Base-by-base conservation (phyloP, 1,140 invertebrate genomes). In the Daktulosphaira vitifoliae region DNA sequence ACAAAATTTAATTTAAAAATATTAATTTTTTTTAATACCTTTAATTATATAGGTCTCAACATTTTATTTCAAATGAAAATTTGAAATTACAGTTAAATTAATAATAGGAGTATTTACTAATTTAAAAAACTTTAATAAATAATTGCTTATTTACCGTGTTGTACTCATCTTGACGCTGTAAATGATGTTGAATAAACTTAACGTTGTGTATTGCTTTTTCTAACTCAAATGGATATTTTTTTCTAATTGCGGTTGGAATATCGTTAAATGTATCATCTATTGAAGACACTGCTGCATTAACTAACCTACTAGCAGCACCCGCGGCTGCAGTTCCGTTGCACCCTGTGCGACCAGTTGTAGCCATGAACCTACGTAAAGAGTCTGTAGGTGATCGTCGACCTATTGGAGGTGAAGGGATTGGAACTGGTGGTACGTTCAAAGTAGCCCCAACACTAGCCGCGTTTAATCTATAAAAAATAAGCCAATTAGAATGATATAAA, bases 151-250 rank as follows among this genome's bases (percentile, higher is more conserved):
- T 78, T 78, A 95, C 92, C 77, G 90, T 88, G 78, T 93, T 90
- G 74, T 92, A 95, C 74, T 92, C 89, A 74, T 96, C 92, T 72
- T 92, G 88, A 13, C 91, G 82, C 71, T 90, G 88, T 80, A 93
- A 92, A 70, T 94, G 92, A 73, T 93, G 89, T 70, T 94, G 90
- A 68, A 96, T 94, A 72, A 96, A 96, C 83, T 92, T 90, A 25
- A 95, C 89, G 74, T 95, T 95, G 71, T 93, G 89, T 67, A 96
- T 87, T 26, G 92, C 91, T 73, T 93, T 92, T 72, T 94, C 90
- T 68, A 95, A 77, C 73, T 94, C 91, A 71, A 92, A 91, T 0
- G 89, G 90, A 75, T 91, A 92, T 72, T 90, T 90, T 76, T 90
- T 90, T 56, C 85, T 79, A 16, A 81, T 80, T n/a, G 81, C 84